Conservation (phyloP, 2,888 invertebrate genomes). For the Margaritifera margaritifera region DNA sequence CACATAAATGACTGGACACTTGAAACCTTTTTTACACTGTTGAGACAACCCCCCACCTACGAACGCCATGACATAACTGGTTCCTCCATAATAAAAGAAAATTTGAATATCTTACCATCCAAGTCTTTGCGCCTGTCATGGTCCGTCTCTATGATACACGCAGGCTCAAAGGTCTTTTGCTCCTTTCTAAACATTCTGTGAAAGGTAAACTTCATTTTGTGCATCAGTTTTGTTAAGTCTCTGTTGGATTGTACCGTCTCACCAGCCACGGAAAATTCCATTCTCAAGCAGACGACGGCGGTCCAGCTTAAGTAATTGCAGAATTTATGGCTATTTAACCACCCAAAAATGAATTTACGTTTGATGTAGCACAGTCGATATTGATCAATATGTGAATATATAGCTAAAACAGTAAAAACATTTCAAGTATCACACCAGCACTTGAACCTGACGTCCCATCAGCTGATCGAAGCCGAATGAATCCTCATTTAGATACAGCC, state of each 20-base stretch:
- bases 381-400: too few species aligned
- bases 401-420: too few species aligned
- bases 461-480: slow-evolving; percentile 12
- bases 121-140: slow-evolving; percentile 26
- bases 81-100: background rate
- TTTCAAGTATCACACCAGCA: too few species aligned
- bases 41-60: slow-evolving; percentile 13
- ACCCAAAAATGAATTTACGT: too few species aligned
- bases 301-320: too few species aligned
- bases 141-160: slow-evolving; percentile 40
- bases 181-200: slow-evolving; percentile 25
- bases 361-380: too few species aligned
- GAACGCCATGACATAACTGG: background rate
- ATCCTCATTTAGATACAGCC: slow-evolving; percentile 6
- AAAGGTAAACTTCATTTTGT: slow-evolving; percentile 34
- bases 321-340: too few species aligned
- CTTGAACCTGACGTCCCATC: slow-evolving; percentile 1
- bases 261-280: slow-evolving; percentile 27
- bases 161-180: slow-evolving; percentile 10
- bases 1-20: too few species aligned
- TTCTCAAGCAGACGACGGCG: background rate
- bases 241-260: slow-evolving; percentile 19
- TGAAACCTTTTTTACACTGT: background rate
- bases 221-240: slow-evolving; percentile 32
- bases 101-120: slow-evolving; percentile 31